phyloP scores from a whole-genome alignment of 2,888 invertebrate species.

The Drosophila quinaria region DNA sequence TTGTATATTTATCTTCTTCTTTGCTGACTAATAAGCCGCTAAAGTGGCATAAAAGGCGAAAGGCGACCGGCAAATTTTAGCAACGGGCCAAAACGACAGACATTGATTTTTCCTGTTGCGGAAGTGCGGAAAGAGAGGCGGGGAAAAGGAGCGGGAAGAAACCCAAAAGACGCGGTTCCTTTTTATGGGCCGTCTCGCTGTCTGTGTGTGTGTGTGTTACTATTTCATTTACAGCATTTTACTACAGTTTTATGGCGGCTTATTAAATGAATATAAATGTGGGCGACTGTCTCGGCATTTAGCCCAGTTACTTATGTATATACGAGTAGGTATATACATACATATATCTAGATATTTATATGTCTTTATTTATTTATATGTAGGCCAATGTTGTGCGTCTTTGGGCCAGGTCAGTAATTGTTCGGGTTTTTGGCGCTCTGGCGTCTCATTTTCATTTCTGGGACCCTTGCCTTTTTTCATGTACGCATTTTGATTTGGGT shows the following conservation, averaged over 20 bases:
- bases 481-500: conserved; percentile 63
- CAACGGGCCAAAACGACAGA: conserved; percentile 33
- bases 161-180: conserved; percentile 50
- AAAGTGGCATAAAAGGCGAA: conserved; percentile 54
- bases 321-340: conserved; percentile 5
- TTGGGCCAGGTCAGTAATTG: conserved; percentile 62
- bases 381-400: conserved; percentile 20
- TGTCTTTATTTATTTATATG: conserved; percentile 20
- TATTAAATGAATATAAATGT: conserved; percentile 81
- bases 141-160: background rate
- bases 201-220: conserved; percentile 46
- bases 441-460: conserved; percentile 60
- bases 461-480: conserved; percentile 53
- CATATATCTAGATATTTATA: conserved; percentile 22
- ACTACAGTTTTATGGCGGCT: conserved; percentile 82
- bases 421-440: conserved; percentile 21
- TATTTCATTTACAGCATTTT: conserved; percentile 82
- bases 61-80: conserved; percentile 44
- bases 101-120: conserved; percentile 65
- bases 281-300: conserved; percentile 42
- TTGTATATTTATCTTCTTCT: conserved; percentile 1
- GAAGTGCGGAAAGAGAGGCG: background rate
- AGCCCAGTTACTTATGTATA: conserved; percentile 26
- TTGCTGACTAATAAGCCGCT: conserved; percentile 63
- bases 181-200: conserved; percentile 69